These are phyloP conservation scores for Lycocerus yunnanus DNA, from an alignment of 2,888 invertebrate genomes.

Conservation along the genomic window DNA sequence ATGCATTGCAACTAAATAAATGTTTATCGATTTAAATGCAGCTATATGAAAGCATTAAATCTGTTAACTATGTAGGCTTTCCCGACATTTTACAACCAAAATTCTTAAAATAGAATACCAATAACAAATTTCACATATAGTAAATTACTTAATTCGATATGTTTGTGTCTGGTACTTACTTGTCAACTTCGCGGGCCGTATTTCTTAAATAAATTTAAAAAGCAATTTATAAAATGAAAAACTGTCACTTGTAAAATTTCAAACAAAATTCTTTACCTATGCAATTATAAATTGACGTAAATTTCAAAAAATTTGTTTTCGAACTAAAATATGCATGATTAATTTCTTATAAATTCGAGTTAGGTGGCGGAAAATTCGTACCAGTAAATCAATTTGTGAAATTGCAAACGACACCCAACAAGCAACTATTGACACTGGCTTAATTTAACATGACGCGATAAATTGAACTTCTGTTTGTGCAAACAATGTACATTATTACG, in stretches of 20 bases:
- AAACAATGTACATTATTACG: neutral
- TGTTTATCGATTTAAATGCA: constrained; percentile 23
- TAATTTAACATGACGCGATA: neutral
- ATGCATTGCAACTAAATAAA: constrained; percentile 13
- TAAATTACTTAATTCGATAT: neutral
- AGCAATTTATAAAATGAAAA: neutral
- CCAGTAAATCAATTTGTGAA: neutral
- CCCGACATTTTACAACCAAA: neutral
- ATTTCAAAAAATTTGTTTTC: neutral
- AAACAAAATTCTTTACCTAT: neutral
- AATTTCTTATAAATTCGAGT: neutral
- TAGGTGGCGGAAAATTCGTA: neutral
- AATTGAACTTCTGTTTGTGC: neutral
- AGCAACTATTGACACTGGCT: neutral
- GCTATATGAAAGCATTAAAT: neutral
- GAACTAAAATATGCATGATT: neutral
- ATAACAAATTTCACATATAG: neutral
- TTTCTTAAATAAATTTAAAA: neutral
- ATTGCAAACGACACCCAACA: neutral
- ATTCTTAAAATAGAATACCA: neutral
- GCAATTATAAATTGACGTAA: neutral
- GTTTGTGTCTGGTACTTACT: neutral
- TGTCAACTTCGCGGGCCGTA: neutral
- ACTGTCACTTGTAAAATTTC: neutral
- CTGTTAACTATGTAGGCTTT: neutral